Base-by-base conservation (phyloP, 2,888 invertebrate genomes). In the Epirrita christyi region DNA sequence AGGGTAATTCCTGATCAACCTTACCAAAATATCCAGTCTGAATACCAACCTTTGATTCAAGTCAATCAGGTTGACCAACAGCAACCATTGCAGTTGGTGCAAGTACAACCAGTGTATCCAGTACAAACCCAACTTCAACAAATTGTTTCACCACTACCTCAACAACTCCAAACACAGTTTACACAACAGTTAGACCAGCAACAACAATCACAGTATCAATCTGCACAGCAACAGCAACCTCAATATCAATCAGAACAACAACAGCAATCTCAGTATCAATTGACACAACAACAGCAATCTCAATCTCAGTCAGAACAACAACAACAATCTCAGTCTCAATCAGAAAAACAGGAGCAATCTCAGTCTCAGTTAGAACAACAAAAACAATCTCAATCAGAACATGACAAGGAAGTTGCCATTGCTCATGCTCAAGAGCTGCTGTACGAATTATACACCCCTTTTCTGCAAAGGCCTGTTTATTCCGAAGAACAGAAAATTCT, bases 151-250 rank as follows among this genome's bases (percentile, higher is more conserved):
- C 54, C 54, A 32, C 37, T 42, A 2, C 48, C 42, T 5, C 34
- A 48, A 29, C 61, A 68, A 43, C 60, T 64, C 11, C 65, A 63
- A 58, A 40, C 52, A 4, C 61, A 64, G 11, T 13, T 54, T 44
- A 28, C 32, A 27, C 48, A 41, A 13, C 14, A 42, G 45, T 13
- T 6, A 38, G 13, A 48, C 4, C 48, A 61, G 28, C 43, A 45
- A 10, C 43, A 59, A 38, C 41, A 61, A 45, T 48, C 44, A 9
- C 43, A 55, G n/a, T 48, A 34, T 5, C 55, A 58, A 41, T 32
- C 41, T 2, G 36, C 45, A 28, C 40, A 44, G 34, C 47, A 46
- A 34, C 49, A 36, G 8, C 49, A 43, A 28, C 2, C n/a, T 13
- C 36, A 54, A 13, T 11, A 34, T 8, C 14, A 42, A 41, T 21